These are phyloP conservation scores for Temnothorax curvispinosus DNA, from an alignment of 1,140 invertebrate species.

Conservation along the genomic window DNA sequence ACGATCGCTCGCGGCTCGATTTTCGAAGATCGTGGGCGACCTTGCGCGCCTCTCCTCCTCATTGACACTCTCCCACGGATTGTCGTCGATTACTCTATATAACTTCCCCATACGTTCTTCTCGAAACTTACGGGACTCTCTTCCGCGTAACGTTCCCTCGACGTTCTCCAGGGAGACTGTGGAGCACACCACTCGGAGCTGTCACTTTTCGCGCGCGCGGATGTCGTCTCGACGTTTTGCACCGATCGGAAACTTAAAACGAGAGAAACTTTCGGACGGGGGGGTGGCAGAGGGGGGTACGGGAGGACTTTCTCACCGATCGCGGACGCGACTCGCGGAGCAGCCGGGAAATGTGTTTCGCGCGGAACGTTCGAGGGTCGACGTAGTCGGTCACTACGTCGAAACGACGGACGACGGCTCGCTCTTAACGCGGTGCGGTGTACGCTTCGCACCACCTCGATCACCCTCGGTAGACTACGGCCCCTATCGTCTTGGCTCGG, in stretches of 20 bases:
- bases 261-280: neutral
- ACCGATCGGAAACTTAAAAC: slow-evolving; percentile 19
- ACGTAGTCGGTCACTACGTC: slow-evolving; percentile 72
- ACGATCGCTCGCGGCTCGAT: neutral
- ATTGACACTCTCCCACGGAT: neutral
- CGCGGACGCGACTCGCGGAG: slow-evolving; percentile 40
- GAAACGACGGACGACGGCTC: slow-evolving; percentile 79
- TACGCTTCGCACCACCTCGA: slow-evolving; percentile 77
- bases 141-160: neutral
- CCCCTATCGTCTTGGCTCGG: slow-evolving; percentile 68
- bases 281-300: no score
- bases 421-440: slow-evolving; percentile 66
- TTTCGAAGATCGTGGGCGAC: slow-evolving; percentile 9
- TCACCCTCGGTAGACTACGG: slow-evolving; percentile 75
- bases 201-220: slow-evolving; percentile 71
- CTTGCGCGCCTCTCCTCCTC: neutral
- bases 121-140: slow-evolving; percentile 30
- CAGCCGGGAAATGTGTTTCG: slow-evolving; percentile 38
- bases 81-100: neutral
- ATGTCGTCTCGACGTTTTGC: slow-evolving; percentile 7
- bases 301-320: neutral
- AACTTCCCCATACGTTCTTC: neutral
- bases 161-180: slow-evolving; percentile 27
- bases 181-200: slow-evolving; percentile 64
- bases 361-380: slow-evolving; percentile 58